Base-by-base conservation (phyloP, 2,797 vertebrate species). In the Ibycter americanus region DNA sequence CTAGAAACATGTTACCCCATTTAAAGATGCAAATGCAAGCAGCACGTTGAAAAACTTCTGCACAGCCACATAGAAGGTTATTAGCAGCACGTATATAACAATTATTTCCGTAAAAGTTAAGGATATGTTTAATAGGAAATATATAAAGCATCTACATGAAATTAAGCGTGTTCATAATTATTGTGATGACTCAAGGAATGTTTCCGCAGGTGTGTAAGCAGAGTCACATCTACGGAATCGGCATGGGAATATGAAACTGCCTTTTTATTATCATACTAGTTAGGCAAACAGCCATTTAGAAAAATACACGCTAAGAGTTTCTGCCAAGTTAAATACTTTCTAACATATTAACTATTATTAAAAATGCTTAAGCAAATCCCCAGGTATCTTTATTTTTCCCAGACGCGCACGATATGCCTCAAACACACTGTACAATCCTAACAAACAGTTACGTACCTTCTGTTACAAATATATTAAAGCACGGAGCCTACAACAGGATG, bases 291-390 rank as follows among this genome's bases (percentile, higher is more conserved):
- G 38, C 5, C 72, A 36, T 40, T 65, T 51, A 82, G 55, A 34
- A 90, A 95, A 93, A 86, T 4, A 65, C 0, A 62, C 0, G 32
- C 47, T 70, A 32, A 11, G 77, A 58, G 23, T 67, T 87, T 63
- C 83, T 89, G 95, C 86, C 89, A 90, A 89, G 47, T 68, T 42
- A 84, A 97, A 94, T 66, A 58, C 38, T 52, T 95, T 55, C 77
- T 79, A 65, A 46, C 66, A 12, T 15, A 2, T 72, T 82, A 90
- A 62, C 49, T 34, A 5, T 26, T 67, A 66, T 76, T 90, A 88
- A 93, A 92, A 96, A 74, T 19, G 52, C 40, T 86, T 47, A 61
- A 27, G 56, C 74, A 87, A 90, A 61, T 42, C 77, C 59, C 81
- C 59, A 61, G 81, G 40, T 63, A 55, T 21, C 55, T 70, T 80